phyloP scores from a whole-genome alignment of 2,113 vertebrate species.

The Apistogramma diplotaenia region DNA sequence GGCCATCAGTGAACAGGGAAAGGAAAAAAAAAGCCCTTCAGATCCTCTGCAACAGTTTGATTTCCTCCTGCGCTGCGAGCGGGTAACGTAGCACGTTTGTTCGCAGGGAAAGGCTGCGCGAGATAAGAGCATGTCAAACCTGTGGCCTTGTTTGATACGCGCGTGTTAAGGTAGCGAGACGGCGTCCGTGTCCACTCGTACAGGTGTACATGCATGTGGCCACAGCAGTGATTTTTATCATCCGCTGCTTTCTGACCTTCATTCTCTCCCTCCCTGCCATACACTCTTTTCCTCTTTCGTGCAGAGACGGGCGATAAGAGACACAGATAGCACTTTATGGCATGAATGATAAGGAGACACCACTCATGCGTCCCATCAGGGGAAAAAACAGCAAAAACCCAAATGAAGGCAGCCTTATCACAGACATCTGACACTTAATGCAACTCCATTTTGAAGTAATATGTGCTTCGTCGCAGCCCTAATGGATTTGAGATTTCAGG shows the following conservation, averaged over 20 bases:
- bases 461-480: slow-evolving; percentile 42
- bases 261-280: slow-evolving; percentile 51
- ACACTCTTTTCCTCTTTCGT: slow-evolving; percentile 53
- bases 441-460: slow-evolving; percentile 68
- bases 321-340: slow-evolving; percentile 67
- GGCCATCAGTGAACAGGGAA: background rate
- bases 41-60: slow-evolving; percentile 33
- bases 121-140: slow-evolving; percentile 57
- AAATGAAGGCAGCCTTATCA: slow-evolving; percentile 71
- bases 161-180: slow-evolving; percentile 14
- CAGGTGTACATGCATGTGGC: slow-evolving; percentile 62
- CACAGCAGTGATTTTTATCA: slow-evolving; percentile 63
- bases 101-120: slow-evolving; percentile 21
- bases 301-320: slow-evolving; percentile 63
- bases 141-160: slow-evolving; percentile 61
- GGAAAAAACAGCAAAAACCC: slow-evolving; percentile 46
- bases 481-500: slow-evolving; percentile 66
- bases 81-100: slow-evolving; percentile 23
- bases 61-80: slow-evolving; percentile 48
- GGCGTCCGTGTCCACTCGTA: slow-evolving; percentile 53
- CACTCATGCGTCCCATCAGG: slow-evolving; percentile 56
- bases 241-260: slow-evolving; percentile 34
- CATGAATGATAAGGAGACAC: slow-evolving; percentile 67
- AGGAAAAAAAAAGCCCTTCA: background rate
- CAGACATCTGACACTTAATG: slow-evolving; percentile 67